Percentiles rank a stretch among this genome's conserved stretches.
Conservation (phyloP, 2,113 vertebrate species). For the Ceyx margarethae region DNA sequence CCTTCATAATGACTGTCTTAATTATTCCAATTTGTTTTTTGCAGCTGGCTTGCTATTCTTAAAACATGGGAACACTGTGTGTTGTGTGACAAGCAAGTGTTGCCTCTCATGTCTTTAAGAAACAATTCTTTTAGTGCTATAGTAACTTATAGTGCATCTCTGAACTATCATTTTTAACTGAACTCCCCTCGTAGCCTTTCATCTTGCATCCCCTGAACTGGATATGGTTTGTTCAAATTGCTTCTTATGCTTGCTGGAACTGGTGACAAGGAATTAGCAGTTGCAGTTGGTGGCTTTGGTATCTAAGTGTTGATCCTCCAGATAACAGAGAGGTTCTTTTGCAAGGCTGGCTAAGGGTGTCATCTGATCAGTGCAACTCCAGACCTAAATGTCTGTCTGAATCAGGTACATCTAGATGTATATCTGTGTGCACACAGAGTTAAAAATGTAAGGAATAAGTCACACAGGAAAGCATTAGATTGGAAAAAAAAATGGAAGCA, state of each 20-base stretch:
- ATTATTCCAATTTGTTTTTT: not conserved
- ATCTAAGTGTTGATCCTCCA: not conserved
- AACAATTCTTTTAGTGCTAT: not conserved
- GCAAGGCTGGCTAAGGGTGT: not conserved
- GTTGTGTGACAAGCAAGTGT: not conserved
- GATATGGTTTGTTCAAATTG: not conserved
- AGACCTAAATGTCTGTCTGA: not conserved
- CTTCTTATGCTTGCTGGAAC: not conserved
- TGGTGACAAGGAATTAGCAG: not conserved
- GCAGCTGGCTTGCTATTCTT: not conserved
- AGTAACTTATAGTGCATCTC: not conserved
- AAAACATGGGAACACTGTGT: not conserved
- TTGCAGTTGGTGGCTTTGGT: not conserved
- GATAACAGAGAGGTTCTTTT: not conserved
- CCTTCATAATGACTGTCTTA: not conserved
- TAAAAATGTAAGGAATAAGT: not conserved
- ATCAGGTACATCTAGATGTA: accelerated
- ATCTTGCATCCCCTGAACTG: not conserved
- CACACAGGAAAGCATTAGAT: not conserved
- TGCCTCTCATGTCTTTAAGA: not conserved
- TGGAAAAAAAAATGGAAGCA: not conserved
- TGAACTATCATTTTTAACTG: not conserved
- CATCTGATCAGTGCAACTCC: not conserved
- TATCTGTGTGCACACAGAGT: accelerated
- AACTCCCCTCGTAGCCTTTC: not conserved